Base-by-base conservation (phyloP, 64 coral and sea anemone genomes). In the Montipora sp. region DNA sequence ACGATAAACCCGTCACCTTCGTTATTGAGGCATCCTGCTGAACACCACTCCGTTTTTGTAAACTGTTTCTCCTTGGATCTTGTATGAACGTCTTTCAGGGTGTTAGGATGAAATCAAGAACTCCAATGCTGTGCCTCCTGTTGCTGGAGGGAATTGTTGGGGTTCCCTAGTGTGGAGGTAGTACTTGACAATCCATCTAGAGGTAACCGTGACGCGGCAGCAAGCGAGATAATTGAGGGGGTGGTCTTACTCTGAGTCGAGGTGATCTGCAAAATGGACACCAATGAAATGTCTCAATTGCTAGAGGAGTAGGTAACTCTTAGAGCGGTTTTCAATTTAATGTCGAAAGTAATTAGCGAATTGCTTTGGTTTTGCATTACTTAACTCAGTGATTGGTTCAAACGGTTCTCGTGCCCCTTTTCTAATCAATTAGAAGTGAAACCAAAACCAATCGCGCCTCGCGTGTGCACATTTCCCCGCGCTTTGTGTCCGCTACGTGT, bases 121-220 rank as follows among this genome's bases (percentile, higher is more conserved):
- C 80, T 11, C 55, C 80, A 59, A 83, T 83, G 36, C 80, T 83
- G 46, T 83, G 80, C 36, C 80, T 43, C 15, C 80, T 83, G 44
- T 36, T 2, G 36, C 59, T 83, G 20, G 57, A 58, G 13, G 57
- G 80, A 7, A 58, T 44, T 60, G 43, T 21, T 66, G 59, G 14
- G 16, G 10, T 59, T 12, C 23, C 57, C 23, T 83, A 65, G 57
- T 46, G 63, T 83, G 5, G 80, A 47, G 59, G 57, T 8, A 67
- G 60, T 7, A 1, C 60, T 83, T 16, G 16, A 2, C 63, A 45
- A 46, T 83, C 80, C 80, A 83, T 83, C 14, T 66, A 22, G 7
- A 18, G 18, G 4, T 55, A 10, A 21, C 79, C 36, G 57, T 36
- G 36, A 36, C 36, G 36, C 36, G 36, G 36, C 36, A 36, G 36